phyloP scores from a whole-genome alignment of 2,113 vertebrate species.

The Neomonachus schauinslandi region DNA sequence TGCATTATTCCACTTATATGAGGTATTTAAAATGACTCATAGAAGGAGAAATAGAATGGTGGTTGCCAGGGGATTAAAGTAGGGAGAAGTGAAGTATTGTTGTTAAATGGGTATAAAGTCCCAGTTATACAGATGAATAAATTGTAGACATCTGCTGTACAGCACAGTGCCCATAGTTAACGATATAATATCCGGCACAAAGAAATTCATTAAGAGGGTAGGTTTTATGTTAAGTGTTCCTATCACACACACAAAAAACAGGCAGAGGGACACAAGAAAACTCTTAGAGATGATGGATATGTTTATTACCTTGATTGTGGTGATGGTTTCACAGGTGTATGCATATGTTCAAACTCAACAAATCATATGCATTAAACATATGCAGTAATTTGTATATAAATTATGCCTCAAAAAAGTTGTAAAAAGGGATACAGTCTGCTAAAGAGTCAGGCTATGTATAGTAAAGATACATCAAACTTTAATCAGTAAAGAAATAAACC shows the following conservation, averaged over 20 bases:
- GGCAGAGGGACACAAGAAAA: not conserved
- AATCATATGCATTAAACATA: not conserved
- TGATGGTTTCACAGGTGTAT: not conserved
- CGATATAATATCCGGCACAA: not conserved
- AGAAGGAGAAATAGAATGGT: not conserved
- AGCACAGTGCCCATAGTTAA: not conserved
- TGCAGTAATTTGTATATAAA: not conserved
- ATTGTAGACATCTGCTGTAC: not conserved
- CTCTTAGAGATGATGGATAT: not conserved
- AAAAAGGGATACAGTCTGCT: not conserved
- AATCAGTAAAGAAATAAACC: not conserved
- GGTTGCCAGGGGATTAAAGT: not conserved
- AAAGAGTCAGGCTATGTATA: not conserved
- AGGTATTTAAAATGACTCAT: not conserved
- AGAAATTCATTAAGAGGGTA: not conserved
- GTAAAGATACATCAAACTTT: not conserved
- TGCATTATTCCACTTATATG: not conserved
- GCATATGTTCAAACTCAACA: not conserved
- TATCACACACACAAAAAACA: not conserved
- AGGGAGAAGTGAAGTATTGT: not conserved
- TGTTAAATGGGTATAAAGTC: not conserved
- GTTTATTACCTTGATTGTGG: not conserved
- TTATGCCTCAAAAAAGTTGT: not conserved
- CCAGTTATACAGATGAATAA: not conserved
- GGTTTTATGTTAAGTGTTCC: not conserved